A percentile compares a stretch with the other conserved stretches of the same genome.
Evolutionary conservation across 2,888 invertebrate genomes (phyloP).

Genomic region (Hydroisotoma schaefferi): DNA sequence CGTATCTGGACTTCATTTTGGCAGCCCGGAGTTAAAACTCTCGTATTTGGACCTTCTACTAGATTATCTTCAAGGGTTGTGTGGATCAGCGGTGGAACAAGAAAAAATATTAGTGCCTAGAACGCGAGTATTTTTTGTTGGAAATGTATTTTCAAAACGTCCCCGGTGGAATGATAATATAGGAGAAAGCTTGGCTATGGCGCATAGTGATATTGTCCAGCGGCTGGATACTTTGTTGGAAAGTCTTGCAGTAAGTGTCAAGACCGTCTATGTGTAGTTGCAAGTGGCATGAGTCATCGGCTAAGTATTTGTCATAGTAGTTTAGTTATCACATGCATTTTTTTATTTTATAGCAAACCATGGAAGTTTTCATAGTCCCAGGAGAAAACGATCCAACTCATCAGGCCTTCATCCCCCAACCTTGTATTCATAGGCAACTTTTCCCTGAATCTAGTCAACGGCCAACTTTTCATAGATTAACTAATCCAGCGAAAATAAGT

Average conservation of each 20-base stretch:
- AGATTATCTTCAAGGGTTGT: slow-evolving; percentile 32
- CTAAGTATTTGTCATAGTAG: no score
- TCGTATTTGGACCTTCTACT: slow-evolving; percentile 19
- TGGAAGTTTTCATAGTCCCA: slow-evolving; percentile 38
- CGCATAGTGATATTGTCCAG: slow-evolving; percentile 16
- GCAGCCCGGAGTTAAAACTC: slow-evolving; percentile 9
- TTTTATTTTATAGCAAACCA: slow-evolving; percentile 20
- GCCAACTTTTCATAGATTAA: slow-evolving; percentile 16
- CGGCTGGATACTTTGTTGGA: slow-evolving; percentile 25
- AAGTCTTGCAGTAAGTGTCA: slow-evolving; percentile 24
- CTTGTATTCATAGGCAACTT: slow-evolving; percentile 22
- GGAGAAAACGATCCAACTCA: slow-evolving; percentile 33
- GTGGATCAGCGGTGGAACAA: slow-evolving; percentile 29
- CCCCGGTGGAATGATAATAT: neutral
- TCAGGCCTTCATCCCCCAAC: slow-evolving; percentile 25
- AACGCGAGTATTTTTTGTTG: slow-evolving; percentile 27
- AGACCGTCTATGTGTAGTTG: neutral
- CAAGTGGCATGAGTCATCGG: no score
- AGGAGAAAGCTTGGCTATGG: neutral
- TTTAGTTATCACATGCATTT: neutral
- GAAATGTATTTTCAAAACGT: slow-evolving; percentile 19
- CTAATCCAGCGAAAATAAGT: slow-evolving; percentile 30
- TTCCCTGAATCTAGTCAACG: slow-evolving; percentile 15
- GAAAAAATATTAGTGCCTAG: slow-evolving; percentile 10
- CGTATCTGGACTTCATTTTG: slow-evolving; percentile 28